Evolutionary conservation across 2,113 vertebrate species (phyloP), one percentile per base, ranked within the genome.

Genomic region (Notothenia rossii): DNA sequence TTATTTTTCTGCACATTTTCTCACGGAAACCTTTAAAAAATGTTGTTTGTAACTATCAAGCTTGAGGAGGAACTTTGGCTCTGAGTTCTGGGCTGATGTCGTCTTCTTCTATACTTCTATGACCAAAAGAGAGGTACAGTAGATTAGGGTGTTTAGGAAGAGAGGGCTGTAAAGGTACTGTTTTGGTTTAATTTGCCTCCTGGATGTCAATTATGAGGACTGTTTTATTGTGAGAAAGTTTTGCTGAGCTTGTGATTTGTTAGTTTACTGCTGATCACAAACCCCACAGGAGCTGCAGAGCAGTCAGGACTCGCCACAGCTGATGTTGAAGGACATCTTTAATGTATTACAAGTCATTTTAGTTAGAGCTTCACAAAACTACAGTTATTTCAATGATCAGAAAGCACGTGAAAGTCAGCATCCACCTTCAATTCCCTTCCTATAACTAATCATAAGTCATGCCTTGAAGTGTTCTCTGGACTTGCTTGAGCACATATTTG

Each of bases 181-280:
- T 40, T 40, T 25, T 29, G 45, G 45, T 36, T 7, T 36, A 43
- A 50, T 45, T 61, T 25, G 29, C 36, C 36, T 8, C 36, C 36
- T 7, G 6, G 36, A 40, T 40, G 36, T 40, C 36, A 7, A 40
- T 40, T 40, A 40, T 40, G 36, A 6, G 36, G 36, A 40, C 5
- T 40, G 36, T 7, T 29, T 29, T 29, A 40, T 10, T 29, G 49
- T 3, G 54, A 55, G 29, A 15, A 56, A 69, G 59, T 58, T 53
- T 51, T 22, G 76, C 49, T 76, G 61, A 72, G 40, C 40, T 46
- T 66, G 50, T 58, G 51, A 10, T 74, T 65, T 69, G 10, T 17
- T 22, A n/a, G 15, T 11, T 29, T 7, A 50, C 43, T 67, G 45
- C 56, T 68, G 55, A 66, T 33, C n/a, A 12, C 14, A 50, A 58